Conservation (phyloP, 2,113 vertebrate genomes). For the Myotis yumanensis region DNA sequence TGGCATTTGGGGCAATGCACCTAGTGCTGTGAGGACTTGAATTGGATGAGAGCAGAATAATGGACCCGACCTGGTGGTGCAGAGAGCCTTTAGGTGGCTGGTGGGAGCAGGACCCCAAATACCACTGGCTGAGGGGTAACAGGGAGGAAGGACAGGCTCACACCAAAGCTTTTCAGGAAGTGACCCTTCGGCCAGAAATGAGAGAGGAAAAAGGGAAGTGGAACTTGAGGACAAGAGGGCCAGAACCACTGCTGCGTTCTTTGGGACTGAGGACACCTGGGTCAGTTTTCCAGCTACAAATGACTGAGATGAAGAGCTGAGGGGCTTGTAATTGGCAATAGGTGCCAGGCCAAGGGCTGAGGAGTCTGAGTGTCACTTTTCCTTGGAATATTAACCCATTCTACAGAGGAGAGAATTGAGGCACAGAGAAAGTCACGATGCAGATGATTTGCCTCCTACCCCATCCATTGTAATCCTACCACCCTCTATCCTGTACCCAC, state of each 20-base stretch:
- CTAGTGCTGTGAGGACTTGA: background rate
- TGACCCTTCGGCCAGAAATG: background rate
- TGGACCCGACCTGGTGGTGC: background rate
- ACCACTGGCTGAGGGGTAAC: background rate
- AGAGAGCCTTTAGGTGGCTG: background rate
- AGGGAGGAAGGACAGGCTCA: background rate
- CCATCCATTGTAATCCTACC: background rate
- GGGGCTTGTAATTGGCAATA: background rate
- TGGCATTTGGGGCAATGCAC: background rate
- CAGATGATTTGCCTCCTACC: background rate
- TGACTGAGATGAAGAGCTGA: background rate
- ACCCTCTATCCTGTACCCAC: background rate
- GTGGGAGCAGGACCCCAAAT: background rate
- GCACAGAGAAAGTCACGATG: fast-evolving
- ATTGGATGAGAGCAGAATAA: no score
- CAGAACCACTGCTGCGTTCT: background rate
- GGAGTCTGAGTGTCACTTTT: background rate
- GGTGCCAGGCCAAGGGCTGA: background rate
- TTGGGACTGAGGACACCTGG: background rate
- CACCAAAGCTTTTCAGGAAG: background rate
- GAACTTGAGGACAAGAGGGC: no score
- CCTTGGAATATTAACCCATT: background rate
- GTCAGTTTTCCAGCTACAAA: background rate
- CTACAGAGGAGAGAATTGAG: background rate
- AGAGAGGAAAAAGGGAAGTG: background rate